Conservation (phyloP, 2,888 invertebrate genomes). For the Synergus laeviventris region DNA sequence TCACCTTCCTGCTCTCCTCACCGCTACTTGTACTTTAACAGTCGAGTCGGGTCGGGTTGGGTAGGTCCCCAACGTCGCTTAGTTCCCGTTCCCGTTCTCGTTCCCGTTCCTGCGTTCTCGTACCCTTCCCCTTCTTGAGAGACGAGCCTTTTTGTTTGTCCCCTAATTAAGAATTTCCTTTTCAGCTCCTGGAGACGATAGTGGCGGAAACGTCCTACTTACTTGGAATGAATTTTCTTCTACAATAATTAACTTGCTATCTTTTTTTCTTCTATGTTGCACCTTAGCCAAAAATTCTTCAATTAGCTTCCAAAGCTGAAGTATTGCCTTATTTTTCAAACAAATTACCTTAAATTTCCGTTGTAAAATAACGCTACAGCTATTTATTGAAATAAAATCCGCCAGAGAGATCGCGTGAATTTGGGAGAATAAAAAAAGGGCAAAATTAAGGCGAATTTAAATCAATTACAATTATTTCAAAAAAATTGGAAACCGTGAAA, state of each 20-base stretch:
- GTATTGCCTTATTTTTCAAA: background rate
- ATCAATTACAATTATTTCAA: too few relatives aligned
- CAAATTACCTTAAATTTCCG: background rate
- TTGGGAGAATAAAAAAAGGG: too few relatives aligned
- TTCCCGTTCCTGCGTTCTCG: background rate
- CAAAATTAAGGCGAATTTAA: too few relatives aligned
- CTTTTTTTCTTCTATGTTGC: constrained; percentile 8
- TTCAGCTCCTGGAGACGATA: constrained; percentile 26
- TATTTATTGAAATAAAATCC: background rate
- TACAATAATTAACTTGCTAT: constrained; percentile 28
- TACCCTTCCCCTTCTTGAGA: background rate
- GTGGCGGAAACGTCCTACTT: constrained; percentile 11
- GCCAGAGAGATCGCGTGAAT: too few relatives aligned
- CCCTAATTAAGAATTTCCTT: constrained; percentile 40
- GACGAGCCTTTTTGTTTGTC: constrained; percentile 29
- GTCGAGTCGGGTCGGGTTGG: background rate
- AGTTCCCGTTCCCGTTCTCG: background rate
- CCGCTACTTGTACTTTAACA: background rate
- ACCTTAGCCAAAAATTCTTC: background rate
- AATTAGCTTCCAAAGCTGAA: background rate
- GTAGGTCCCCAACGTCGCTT: background rate
- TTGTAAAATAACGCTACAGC: background rate
- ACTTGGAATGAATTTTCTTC: constrained; percentile 39
- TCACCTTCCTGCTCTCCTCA: background rate
- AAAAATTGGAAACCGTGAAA: too few relatives aligned